These are phyloP conservation scores for Leptopilina syphax DNA, from an alignment of 2,888 invertebrate genomes.

Conservation along the genomic window DNA sequence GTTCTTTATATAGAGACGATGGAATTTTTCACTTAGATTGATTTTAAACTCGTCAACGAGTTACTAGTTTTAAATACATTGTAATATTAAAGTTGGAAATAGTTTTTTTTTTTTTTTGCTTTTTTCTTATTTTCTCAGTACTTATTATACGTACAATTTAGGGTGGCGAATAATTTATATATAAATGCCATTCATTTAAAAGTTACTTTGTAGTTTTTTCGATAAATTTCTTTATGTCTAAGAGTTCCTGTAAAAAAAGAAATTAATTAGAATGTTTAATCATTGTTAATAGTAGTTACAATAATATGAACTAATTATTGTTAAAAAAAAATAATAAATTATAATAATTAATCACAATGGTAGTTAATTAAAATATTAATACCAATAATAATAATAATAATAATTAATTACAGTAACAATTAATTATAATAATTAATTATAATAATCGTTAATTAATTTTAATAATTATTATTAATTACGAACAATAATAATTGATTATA, in stretches of 20 bases:
- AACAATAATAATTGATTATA: too few relatives aligned
- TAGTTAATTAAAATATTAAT: too few relatives aligned
- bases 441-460: too few relatives aligned
- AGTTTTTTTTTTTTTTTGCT: neutral
- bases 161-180: slow-evolving; percentile 24
- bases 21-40: slow-evolving; percentile 19
- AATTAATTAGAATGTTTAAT: neutral
- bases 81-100: slow-evolving; percentile 28
- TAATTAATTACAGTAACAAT: too few relatives aligned
- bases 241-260: slow-evolving; percentile 70
- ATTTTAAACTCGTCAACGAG: slow-evolving; percentile 38
- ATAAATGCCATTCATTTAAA: slow-evolving; percentile 35
- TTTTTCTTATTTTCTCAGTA: neutral
- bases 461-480: too few relatives aligned
- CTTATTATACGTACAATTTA: slow-evolving; percentile 21
- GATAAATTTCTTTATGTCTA: slow-evolving; percentile 72
- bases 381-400: too few relatives aligned
- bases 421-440: too few relatives aligned
- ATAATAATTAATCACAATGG: too few relatives aligned
- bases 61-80: slow-evolving; percentile 27
- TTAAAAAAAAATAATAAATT: too few relatives aligned
- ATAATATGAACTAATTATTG: too few relatives aligned
- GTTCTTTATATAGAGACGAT: slow-evolving; percentile 3
- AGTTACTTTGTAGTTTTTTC: slow-evolving; percentile 67
- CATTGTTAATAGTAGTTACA: too few relatives aligned